phyloP scores from a whole-genome alignment of 2,888 invertebrate genomes.

The Drosophila antonietae region DNA sequence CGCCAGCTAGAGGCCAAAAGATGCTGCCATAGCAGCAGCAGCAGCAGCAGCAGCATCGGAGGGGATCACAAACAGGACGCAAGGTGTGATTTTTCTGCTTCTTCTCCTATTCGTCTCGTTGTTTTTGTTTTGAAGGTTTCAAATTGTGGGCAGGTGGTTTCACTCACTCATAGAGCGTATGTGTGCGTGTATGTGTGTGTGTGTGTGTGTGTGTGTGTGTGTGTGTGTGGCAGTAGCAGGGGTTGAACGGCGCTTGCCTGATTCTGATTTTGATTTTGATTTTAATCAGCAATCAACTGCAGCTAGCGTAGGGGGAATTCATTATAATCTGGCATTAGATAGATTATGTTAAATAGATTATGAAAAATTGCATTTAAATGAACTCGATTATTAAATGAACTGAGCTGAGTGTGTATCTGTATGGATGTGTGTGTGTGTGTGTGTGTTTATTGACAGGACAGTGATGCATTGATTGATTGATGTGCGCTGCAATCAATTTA shows the following conservation, averaged over 20 bases:
- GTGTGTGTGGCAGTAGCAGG: not conserved
- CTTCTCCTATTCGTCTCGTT: constrained; percentile 9
- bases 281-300: constrained; percentile 33
- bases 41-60: constrained; percentile 15
- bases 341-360: constrained; percentile 53
- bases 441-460: constrained; percentile 9
- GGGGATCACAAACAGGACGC: constrained; percentile 47
- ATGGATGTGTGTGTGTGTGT: not conserved
- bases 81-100: constrained; percentile 74
- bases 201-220: not conserved
- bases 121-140: constrained; percentile 48
- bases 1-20: constrained; percentile 33
- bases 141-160: constrained; percentile 70
- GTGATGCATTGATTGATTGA: constrained; percentile 26
- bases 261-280: constrained; percentile 8
- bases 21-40: constrained; percentile 37
- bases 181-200: not conserved
- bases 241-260: not conserved
- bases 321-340: constrained; percentile 38
- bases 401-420: not conserved
- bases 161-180: not conserved
- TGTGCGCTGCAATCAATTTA: constrained; percentile 41
- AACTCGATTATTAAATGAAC: constrained; percentile 25
- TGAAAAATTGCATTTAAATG: constrained; percentile 60
- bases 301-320: not conserved